These are phyloP conservation scores for Monopterus albus DNA, from an alignment of 2,113 vertebrate species.

Conservation along the genomic window DNA sequence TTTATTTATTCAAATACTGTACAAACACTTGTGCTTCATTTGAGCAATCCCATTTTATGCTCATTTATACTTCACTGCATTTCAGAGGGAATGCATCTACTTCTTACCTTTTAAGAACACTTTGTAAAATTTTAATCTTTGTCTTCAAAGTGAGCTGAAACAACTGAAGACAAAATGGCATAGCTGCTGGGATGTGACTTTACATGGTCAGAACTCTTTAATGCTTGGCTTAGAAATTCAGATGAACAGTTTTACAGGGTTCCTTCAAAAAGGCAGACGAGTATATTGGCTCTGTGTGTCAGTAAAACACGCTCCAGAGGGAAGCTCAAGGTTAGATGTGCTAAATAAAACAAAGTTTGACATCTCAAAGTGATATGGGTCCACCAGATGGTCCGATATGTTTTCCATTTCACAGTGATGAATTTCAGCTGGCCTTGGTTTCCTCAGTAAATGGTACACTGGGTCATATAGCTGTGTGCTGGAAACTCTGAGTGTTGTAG, in stretches of 20 bases:
- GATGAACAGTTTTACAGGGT: not conserved
- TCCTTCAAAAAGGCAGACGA: not conserved
- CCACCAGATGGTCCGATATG: not conserved
- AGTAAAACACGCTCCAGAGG: not conserved
- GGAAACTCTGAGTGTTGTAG: slow-evolving; percentile 19
- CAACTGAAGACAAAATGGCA: not conserved
- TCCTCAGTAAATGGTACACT: not conserved
- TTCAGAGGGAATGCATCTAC: too few species aligned
- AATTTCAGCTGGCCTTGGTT: not conserved
- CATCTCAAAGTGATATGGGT: slow-evolving; percentile 44
- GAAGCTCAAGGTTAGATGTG: slow-evolving; percentile 27
- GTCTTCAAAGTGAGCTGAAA: not conserved
- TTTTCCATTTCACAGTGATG: slow-evolving; percentile 7
- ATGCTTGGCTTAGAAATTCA: not conserved
- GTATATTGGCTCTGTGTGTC: not conserved
- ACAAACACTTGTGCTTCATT: too few species aligned
- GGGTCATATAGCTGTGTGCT: not conserved
- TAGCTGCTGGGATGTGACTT: not conserved
- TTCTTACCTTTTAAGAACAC: too few species aligned
- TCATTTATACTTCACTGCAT: too few species aligned
- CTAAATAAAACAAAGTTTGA: not conserved
- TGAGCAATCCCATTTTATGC: too few species aligned
- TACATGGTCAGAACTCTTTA: not conserved
- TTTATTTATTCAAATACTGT: too few species aligned
- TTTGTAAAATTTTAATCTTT: too few species aligned